Percentiles rank a stretch among this genome's conserved stretches.
phyloP scores from a whole-genome alignment of 37 sponge, comb jelly and placozoan genomes.

The Hexactinellida sp. region DNA sequence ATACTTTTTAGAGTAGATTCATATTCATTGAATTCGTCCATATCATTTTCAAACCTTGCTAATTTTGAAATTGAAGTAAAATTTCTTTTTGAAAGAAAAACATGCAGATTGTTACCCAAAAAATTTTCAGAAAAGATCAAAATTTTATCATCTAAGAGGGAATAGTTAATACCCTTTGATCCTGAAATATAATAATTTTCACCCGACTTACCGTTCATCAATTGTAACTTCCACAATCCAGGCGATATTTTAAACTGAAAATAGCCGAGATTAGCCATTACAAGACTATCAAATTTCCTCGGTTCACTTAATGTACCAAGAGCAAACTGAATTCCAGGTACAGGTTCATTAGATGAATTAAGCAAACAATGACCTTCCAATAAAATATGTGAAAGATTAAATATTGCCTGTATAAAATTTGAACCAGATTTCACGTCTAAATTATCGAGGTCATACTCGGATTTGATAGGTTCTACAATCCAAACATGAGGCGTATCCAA shows the following conservation, averaged over 20 bases:
- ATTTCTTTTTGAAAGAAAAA: no score
- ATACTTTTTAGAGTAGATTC: not conserved
- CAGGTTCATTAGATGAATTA: constrained; percentile 35
- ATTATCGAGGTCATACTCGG: constrained; percentile 83
- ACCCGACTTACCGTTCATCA: constrained; percentile 55
- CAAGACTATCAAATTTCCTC: constrained; percentile 69
- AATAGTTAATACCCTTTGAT: constrained; percentile 17
- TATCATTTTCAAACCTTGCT: not conserved
- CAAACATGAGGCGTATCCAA: constrained; percentile 74
- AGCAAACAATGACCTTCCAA: constrained; percentile 87
- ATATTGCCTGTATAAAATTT: constrained; percentile 55
- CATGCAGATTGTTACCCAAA: constrained; percentile 29
- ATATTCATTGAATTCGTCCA: not conserved
- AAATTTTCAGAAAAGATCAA: constrained; percentile 32
- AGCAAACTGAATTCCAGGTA: constrained; percentile 70
- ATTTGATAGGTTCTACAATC: constrained; percentile 60
- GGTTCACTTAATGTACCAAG: constrained; percentile 48
- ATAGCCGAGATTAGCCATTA: constrained; percentile 96
- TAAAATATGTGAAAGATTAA: constrained; percentile 65
- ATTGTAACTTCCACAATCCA: constrained; percentile 63
- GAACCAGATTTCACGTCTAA: constrained; percentile 49
- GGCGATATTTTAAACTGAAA: constrained; percentile 84
- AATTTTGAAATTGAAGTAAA: no score
- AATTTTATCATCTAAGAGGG: constrained; percentile 8
- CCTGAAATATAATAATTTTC: constrained; percentile 61